Evolutionary conservation across 1,140 invertebrate species (phyloP), one percentile per base, ranked within the genome.

Genomic region (Drosophila parvula): DNA sequence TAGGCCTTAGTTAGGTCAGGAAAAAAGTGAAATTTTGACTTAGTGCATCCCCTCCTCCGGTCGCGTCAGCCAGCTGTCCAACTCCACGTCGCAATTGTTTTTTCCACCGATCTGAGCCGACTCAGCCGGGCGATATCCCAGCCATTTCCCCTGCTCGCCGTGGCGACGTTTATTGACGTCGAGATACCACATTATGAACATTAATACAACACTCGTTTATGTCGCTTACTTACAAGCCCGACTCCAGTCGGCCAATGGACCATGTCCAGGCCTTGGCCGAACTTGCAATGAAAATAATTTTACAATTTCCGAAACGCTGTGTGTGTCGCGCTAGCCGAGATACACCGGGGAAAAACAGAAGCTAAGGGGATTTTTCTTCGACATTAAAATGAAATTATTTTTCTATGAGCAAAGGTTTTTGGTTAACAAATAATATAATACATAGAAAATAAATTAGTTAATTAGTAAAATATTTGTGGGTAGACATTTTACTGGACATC

Each of bases 101-200:
- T 80, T 71, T 73, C 27, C 47, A 14, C 65, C 40, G 62, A 53
- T 67, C 64, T 40, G 30, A 36, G 16, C 51, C 43, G n/a, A 59
- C 41, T n/a, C n/a, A 28, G 65, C 51, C 28, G 10, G 14, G 9
- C 40, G 30, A 30, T 53, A 67, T 65, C 50, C 43, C 68, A 9
- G 11, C 30, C 12, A 55, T 27, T 27, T 55, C 14, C 51, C 30
- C 30, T 51, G 30, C 45, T 47, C 38, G 51, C 12, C 36, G 53
- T 70, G 78, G 81, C 89, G 89, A 90, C 89, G 89, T 90, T 90
- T 90, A 90, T 90, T 90, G 89, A 91, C 89, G 89, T 90, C 74
- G 83, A 79, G 83, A 90, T 90, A 90, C 89, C 89, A 90, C 89
- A 90, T 91, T 90, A 90, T 90, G 89, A 91, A 91, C 89, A 90